Percentiles rank a stretch among this genome's conserved stretches.
Evolutionary conservation across 2,113 vertebrate species (phyloP).

Genomic region (Polypterus senegalus): DNA sequence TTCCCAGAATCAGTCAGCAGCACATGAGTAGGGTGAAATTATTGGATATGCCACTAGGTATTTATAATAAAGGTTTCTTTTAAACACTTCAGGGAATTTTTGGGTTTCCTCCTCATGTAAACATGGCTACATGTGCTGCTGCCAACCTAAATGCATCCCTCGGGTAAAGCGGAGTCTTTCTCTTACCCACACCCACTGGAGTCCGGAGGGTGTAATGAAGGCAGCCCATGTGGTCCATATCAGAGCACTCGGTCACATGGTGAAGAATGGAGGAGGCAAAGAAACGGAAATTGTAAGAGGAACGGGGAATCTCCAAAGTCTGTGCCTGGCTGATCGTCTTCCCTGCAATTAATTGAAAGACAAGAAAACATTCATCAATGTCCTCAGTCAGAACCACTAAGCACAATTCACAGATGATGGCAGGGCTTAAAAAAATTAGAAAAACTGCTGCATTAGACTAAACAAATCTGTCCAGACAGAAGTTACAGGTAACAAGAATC

Average conservation of each 20-base stretch:
- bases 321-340: slow-evolving; percentile 73
- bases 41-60: too few species aligned
- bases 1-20: too few species aligned
- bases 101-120: too few species aligned
- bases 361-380: background rate
- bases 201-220: slow-evolving; percentile 72
- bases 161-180: background rate
- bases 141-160: too few species aligned
- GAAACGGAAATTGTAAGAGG: slow-evolving; percentile 79
- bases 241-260: slow-evolving; percentile 68
- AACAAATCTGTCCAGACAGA: too few species aligned
- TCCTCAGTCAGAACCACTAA: background rate
- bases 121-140: too few species aligned
- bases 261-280: slow-evolving; percentile 82
- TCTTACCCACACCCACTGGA: slow-evolving; percentile 82
- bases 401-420: background rate
- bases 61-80: too few species aligned
- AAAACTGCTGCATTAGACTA: too few species aligned
- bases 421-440: background rate
- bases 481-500: too few species aligned
- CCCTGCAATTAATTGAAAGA: slow-evolving; percentile 47
- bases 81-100: too few species aligned
- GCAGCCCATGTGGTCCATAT: slow-evolving; percentile 69
- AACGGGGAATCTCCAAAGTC: slow-evolving; percentile 74
- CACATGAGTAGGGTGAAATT: too few species aligned